These are phyloP conservation scores for human DNA, from an alignment of 2,113 vertebrate genomes.

Conservation along the genomic window DNA sequence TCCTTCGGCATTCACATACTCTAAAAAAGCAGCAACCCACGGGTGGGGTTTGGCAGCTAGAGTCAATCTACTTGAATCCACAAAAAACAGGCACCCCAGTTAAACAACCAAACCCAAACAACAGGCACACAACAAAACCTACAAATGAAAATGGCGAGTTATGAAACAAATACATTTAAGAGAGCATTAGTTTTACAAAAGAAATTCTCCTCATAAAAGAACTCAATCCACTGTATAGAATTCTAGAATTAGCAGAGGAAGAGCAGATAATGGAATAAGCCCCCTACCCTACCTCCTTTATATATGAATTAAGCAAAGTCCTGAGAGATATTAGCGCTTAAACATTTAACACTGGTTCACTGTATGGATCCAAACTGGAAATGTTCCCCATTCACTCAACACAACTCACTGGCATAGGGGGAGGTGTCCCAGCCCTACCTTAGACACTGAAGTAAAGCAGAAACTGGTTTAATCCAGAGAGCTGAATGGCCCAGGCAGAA, in stretches of 20 bases:
- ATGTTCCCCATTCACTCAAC: not conserved
- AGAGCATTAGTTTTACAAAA: not conserved
- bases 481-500: not conserved
- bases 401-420: not conserved
- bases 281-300: not conserved
- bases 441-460: not conserved
- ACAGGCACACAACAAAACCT: not conserved
- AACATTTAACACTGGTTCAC: not conserved
- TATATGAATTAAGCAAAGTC: not conserved
- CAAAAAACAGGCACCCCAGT: not conserved
- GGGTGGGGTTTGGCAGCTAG: not conserved
- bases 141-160: not conserved
- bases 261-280: not conserved
- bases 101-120: constrained; percentile 35
- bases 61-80: not conserved
- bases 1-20: not conserved
- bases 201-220: not conserved
- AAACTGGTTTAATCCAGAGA: not conserved
- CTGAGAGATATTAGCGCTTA: not conserved
- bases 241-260: not conserved
- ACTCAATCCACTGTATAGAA: not conserved
- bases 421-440: not conserved
- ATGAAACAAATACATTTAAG: not conserved
- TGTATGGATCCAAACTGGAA: not conserved
- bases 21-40: not conserved